A percentile compares a stretch with the other conserved stretches of the same genome.
These are phyloP conservation scores for Petrocephalus zakoni DNA, from an alignment of 2,113 vertebrate genomes.

Conservation along the genomic window DNA sequence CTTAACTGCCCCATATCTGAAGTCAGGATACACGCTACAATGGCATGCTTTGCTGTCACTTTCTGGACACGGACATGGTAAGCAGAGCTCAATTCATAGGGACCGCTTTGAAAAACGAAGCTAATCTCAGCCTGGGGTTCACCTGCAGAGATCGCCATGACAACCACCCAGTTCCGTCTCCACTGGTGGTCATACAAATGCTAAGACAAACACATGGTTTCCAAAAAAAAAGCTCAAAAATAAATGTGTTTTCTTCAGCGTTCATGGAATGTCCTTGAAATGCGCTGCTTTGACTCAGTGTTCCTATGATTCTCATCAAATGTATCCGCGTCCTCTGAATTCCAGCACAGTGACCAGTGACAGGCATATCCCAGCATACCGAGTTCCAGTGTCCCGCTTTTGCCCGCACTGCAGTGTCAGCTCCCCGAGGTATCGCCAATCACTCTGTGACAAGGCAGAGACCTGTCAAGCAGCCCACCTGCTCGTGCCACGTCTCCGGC, in stretches of 20 bases:
- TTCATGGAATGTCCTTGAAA: background rate
- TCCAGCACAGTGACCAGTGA: background rate
- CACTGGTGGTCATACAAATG: background rate
- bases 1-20: background rate
- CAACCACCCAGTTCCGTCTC: background rate
- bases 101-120: background rate
- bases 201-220: background rate
- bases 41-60: background rate
- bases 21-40: background rate
- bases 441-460: background rate
- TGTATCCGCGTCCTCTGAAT: background rate
- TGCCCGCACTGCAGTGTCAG: background rate
- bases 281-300: background rate
- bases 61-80: background rate
- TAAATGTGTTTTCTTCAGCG: background rate
- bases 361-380: background rate
- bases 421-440: background rate
- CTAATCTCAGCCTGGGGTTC: background rate
- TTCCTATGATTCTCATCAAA: background rate
- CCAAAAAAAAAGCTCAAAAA: background rate
- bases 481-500: background rate
- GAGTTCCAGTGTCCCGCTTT: background rate
- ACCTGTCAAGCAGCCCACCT: background rate
- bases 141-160: background rate
- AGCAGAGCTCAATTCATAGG: background rate